Evolutionary conservation across 2,888 invertebrate species (phyloP), one percentile per base, ranked within the genome.

Genomic region (Pammene fasciana): DNA sequence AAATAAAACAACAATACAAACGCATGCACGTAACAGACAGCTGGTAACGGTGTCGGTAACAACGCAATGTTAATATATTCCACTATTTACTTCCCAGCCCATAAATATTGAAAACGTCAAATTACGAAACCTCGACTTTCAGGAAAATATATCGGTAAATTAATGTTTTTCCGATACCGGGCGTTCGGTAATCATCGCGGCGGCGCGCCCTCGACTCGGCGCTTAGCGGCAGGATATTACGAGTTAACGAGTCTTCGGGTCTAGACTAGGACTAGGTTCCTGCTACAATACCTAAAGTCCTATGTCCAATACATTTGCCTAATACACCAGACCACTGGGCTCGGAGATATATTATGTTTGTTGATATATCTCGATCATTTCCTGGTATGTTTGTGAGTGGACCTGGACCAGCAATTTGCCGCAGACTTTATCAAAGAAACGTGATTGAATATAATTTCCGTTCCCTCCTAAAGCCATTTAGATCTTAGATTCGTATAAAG

Each of bases 151-250:
- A 64, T 57, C 26, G 56, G 57, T 11, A 57, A 50, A 57, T 55
- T 64, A 64, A 65, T 65, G 52, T 65, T 59, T 68, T 65, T 50
- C 59, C 43, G 45, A 68, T 64, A 64, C 59, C 43, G 56, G 61
- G 59, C 57, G 68, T 68, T 65, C 18, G 52, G 46, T 65, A 65
- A 68, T 52, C 54, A 57, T 26, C 26, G 26, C 26, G 26, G 18
- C 18, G 57, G 43, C 26, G 10, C 38, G 45, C 55, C 8, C 6
- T 34, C 55, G 38, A 43, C 5, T 26, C 55, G 41, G 34, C 45
- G 57, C 34, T 45, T 26, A 18, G 57, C 26, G 62, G 48, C 71
- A 71, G 71, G 71, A 71, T 71, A 68, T 71, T 71, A 71, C 68
- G 64, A 38, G 16, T 36, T 59, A 65, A 59, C 64, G 59, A 68